Base-by-base conservation (phyloP, 37 sponge, comb jelly and placozoan genomes). In the Agelas oroides region DNA sequence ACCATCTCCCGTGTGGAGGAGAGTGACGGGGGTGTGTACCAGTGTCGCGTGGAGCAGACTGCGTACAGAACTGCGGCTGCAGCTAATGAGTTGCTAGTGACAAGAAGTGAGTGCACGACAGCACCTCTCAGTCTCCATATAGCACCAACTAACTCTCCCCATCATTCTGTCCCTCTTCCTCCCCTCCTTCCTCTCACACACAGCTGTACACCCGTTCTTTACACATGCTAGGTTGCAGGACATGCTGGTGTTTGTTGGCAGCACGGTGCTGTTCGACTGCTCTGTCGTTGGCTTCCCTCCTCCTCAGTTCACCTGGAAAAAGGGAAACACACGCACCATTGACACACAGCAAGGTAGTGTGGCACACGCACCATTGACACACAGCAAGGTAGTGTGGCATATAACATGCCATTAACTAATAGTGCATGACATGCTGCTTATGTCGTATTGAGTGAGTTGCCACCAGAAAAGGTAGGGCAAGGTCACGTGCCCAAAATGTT, bases 1-100 rank as follows among this genome's bases (percentile, higher is more conserved):
- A 70, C 28, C 24, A 76, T 85, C 40, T 25, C 60, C 1, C 32
- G 36, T 25, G 76, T 76, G 30, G 30, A 2, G 32, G 76, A 58
- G 65, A 53, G 76, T 0, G 67, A 90, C 24, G 38, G 79, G 12
- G 85, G 84, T 13, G 78, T 90, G 58, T 90, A 84, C 75, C 90
- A 90, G 79, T 90, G 90, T 56, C 35, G 56, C 1, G 85, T 41
- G 14, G 1, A n/a, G 0, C 85, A 74, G 30, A 31, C 21, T 0
- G 27, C 30, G n/a, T 59, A 74, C 39, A 78, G 84, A 25, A 24
- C 62, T 30, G 62, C 56, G 30, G 55, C 35, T 12, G 59, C 75
- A 11, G 56, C 37, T 53, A 83, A 70, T 31, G 62, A 60, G n/a
- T 12, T 61, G 41, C 56, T 82, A 54, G 13, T 35, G 11, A 58